Base-by-base conservation (phyloP, 2,113 vertebrate genomes). In the Salminus brasiliensis region DNA sequence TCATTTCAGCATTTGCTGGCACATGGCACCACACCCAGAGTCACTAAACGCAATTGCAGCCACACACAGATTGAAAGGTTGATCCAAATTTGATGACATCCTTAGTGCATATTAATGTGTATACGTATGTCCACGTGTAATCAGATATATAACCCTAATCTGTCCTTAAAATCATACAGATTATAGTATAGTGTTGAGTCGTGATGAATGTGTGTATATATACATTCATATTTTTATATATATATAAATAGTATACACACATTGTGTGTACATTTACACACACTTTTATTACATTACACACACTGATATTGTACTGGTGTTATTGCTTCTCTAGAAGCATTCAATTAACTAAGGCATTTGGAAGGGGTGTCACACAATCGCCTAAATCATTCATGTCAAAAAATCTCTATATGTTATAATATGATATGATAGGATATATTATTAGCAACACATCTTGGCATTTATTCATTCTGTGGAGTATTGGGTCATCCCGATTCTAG, bases 11-110 rank as follows among this genome's bases (percentile, higher is more conserved):
- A 47, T 80, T 80, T 57, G 73, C 69, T 59, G 73, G 63, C 29
- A 45, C 69, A 69, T 34, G 7, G 73, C 27, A 78, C 82, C 82
- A 84, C 82, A 81, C 82, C 82, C 82, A 81, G 59, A 69, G 62
- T 27, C 69, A 72, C 77, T 53, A 59, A 68, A 15, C 9, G 52
- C 52, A 81, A 81, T 74, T 57, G 36, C 16, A 68, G 76, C 63
- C 12, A 65, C 34, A 69, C 23, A 30, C 68, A 77, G 69, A 70
- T 16, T 39, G 59, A 45, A 77, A 80, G 36, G 43, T 36, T 63
- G 65, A 27, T 29, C 53, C n/a, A n/a, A n/a, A n/a, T n/a, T n/a
- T 25, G 76, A 52, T 29, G 21, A 71, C 49, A 27, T 9, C 12
- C 6, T 23, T 30, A 43, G 11, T 52, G 8, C 30, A 10, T 59